These are phyloP conservation scores for Parnassius smintheus DNA, from an alignment of 2,888 invertebrate species.

Conservation along the genomic window DNA sequence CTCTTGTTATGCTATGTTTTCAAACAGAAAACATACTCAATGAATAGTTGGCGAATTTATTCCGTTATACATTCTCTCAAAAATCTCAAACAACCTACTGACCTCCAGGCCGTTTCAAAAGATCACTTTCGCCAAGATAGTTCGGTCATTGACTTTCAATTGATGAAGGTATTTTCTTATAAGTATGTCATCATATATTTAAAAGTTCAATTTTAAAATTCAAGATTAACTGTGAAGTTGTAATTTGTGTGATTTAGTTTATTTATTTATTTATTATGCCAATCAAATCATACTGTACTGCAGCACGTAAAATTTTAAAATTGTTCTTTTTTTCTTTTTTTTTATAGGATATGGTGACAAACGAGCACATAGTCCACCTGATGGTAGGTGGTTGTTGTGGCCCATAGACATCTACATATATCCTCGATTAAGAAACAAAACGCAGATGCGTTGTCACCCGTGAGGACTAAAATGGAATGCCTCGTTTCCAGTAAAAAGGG, in stretches of 20 bases:
- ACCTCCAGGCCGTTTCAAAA: conserved; percentile 31
- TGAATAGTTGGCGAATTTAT: conserved; percentile 31
- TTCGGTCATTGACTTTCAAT: conserved; percentile 19
- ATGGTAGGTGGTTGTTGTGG: no score
- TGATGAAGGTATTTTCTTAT: conserved; percentile 10
- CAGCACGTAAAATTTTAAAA: no score
- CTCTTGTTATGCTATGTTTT: not conserved
- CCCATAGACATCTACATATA: no score
- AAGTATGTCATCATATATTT: not conserved
- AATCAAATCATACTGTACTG: no score
- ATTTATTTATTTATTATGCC: not conserved
- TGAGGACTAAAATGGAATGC: no score
- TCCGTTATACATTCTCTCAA: conserved; percentile 31
- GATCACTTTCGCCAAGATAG: conserved; percentile 37
- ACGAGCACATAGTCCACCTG: no score
- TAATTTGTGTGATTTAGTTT: not conserved
- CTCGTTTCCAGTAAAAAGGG: no score
- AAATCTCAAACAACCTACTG: conserved; percentile 28
- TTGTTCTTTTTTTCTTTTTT: no score
- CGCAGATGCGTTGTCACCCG: no score
- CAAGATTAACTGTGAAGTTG: no score
- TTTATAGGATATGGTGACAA: no score
- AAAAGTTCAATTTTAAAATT: not conserved
- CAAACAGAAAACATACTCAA: not conserved
- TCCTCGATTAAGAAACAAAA: no score